Evolutionary conservation across 92 coral and sea anemone species (phyloP), one percentile per base, ranked within the genome.

Genomic region (Zoanthus gigantus): DNA sequence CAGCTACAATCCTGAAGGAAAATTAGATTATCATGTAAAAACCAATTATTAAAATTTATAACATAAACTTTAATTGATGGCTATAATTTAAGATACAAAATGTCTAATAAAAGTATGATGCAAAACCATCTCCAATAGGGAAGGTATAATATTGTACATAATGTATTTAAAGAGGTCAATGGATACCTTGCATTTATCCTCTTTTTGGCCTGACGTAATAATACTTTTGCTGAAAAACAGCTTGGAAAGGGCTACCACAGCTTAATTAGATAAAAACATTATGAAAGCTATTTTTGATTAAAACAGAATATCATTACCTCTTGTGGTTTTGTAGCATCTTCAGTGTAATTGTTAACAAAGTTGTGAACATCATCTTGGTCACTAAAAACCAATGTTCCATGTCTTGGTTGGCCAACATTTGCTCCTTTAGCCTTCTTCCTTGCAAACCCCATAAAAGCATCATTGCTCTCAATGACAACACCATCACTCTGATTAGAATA

Each of bases 401-500:
- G 92, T 58, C 91, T 87, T 31, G 89, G 89, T 76, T 75, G 74
- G 72, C 88, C 78, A 14, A 47, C 42, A 29, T 61, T 78, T 34
- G 86, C 60, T 47, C 93, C 93, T 72, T 91, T 84, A 30, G 79
- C 86, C 78, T 88, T 92, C 77, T 88, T 92, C 50, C 92, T 78
- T 42, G 89, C 77, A 50, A 92, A 84, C 31, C 95, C 95, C 78
- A 93, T 87, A 65, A 93, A 93, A 15, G 94, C 96, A 91, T 92
- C 94, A 83, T 92, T 67, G 81, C 94, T 87, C 71, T 93, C 96
- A 73, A 88, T 93, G n/a, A 93, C 86, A n/a, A 89, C 74, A 23
- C 96, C 96, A 76, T 89, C 83, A 72, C 85, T 89, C 96, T 92
- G 14, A 54, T 71, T 18, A 29, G 72, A 66, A 29, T 66, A 18